Base-by-base conservation (phyloP, 2,113 vertebrate species). In the Salvelinus sp. region DNA sequence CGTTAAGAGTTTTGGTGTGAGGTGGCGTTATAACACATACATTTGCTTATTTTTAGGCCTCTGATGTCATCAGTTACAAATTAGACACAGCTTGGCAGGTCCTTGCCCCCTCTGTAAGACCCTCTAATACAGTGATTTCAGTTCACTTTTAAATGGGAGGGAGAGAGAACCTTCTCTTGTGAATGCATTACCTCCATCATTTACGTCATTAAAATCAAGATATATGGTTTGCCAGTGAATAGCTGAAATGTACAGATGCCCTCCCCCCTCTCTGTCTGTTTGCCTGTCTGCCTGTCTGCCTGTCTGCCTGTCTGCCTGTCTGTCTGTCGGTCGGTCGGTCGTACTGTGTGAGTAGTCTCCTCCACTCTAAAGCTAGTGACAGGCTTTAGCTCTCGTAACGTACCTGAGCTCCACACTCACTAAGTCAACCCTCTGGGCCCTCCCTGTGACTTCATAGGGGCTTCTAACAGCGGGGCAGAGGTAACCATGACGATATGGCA, bases 31-130 rank as follows among this genome's bases (percentile, higher is more conserved):
- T 72, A 38, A 38, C 12, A 77, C 22, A 30, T 20, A 58, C 38
- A 67, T 58, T 54, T 4, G 20, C 67, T 22, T 74, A 69, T 78
- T 75, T 83, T 58, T 13, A 70, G 72, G 16, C 23, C 14, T 48
- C 20, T 74, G 68, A 48, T 47, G 68, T 69, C 33, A 69, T n/a
- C 16, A 69, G 20, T 48, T 13, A 6, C 9, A 47, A 54, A 54
- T 54, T 4, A 16, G 50, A 54, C 50, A 54, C 16, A 18, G 16
- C 50, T 54, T 54, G 50, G 50, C 12, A 54, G 16, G 13, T 16
- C 13, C 50, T 54, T 54, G 10, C 23, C 16, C 30, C 14, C 65
- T 33, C 4, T 33, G 14, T 68, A 27, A n/a, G 58, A 6, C 6
- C 18, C 12, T 13, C 13, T 9, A 23, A 62, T 16, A 16, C 6